Conservation (phyloP, 2,113 vertebrate species). For the Syrmaticus mikado region DNA sequence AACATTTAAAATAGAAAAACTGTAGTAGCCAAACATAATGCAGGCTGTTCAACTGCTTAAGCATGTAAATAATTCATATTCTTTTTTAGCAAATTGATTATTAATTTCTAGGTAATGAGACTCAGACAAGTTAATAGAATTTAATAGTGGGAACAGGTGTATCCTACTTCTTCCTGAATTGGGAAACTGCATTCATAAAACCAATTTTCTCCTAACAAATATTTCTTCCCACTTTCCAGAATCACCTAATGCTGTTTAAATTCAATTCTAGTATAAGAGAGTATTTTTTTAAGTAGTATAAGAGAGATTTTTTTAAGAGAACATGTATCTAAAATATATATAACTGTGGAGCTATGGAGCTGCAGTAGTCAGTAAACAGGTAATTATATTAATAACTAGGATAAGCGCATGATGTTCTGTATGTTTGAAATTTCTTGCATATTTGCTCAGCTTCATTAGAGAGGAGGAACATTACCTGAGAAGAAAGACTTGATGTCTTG, state of each 20-base stretch:
- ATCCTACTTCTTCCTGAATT: background rate
- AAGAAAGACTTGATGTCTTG: background rate
- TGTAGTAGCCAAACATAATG: background rate
- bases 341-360: background rate
- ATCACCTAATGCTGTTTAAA: background rate
- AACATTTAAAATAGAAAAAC: background rate
- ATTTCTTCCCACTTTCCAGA: background rate
- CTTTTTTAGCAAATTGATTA: background rate
- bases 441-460: background rate
- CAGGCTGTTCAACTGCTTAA: background rate
- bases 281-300: background rate
- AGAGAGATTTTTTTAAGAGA: background rate
- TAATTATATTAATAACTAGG: background rate
- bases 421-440: background rate
- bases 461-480: background rate
- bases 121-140: background rate
- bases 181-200: background rate
- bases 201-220: background rate
- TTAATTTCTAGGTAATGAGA: background rate
- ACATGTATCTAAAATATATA: background rate
- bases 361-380: background rate
- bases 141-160: background rate
- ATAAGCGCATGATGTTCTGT: background rate
- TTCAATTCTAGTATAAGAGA: background rate
- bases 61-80: background rate